Conservation (phyloP, 1,140 invertebrate species). For the Pemphigus obesinymphae region DNA sequence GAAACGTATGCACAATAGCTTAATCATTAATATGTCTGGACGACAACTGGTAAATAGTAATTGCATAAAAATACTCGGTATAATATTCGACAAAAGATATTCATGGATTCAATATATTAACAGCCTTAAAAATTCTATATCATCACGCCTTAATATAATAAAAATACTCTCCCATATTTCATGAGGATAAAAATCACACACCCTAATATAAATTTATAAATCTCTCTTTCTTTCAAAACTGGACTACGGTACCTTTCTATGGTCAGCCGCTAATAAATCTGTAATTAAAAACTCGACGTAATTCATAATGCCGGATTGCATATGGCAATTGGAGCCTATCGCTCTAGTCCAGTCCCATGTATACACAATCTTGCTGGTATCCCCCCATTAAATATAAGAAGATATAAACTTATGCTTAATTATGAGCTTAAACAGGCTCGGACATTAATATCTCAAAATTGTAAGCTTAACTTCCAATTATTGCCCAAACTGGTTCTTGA, state of each 20-base stretch:
- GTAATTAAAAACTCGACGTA: background rate
- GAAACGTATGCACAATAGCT: background rate
- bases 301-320: background rate
- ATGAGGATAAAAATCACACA: background rate
- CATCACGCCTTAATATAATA: background rate
- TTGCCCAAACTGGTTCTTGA: no score
- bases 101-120: background rate
- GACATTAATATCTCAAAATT: no score
- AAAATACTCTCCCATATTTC: background rate
- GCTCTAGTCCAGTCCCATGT: background rate
- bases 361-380: background rate
- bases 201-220: background rate
- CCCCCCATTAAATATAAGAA: background rate
- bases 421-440: no score
- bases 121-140: background rate
- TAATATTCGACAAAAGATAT: background rate
- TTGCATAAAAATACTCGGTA: background rate
- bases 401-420: no score
- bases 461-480: no score
- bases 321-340: background rate
- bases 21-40: background rate
- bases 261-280: background rate
- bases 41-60: background rate
- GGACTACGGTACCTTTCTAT: background rate
- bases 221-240: background rate